Percentiles rank a stretch among this genome's conserved stretches.
Conservation (phyloP, 2,113 vertebrate genomes). For the Oostethus manadensis region DNA sequence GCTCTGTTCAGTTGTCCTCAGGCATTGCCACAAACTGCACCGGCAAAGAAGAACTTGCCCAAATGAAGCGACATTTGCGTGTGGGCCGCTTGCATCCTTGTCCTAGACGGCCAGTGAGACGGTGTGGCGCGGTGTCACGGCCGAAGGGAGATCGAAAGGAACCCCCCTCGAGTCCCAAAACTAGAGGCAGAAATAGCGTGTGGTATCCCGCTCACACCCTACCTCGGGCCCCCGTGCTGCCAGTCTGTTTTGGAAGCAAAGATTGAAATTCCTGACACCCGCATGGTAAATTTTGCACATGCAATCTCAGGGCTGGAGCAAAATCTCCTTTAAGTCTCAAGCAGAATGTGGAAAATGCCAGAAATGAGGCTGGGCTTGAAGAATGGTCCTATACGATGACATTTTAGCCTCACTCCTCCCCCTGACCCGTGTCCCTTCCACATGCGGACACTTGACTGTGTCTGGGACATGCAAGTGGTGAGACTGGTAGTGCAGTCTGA, state of each 20-base stretch:
- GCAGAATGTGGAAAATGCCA: slow-evolving; percentile 58
- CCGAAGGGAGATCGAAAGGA: slow-evolving; percentile 6
- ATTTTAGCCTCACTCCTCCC: slow-evolving; percentile 39
- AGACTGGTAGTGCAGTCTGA: slow-evolving; percentile 6
- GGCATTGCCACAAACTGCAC: slow-evolving; percentile 54
- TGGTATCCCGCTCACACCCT: slow-evolving; percentile 34
- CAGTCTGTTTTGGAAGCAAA: slow-evolving; percentile 80
- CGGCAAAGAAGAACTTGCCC: slow-evolving; percentile 41
- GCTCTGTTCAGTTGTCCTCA: slow-evolving; percentile 47
- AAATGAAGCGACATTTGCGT: slow-evolving; percentile 28
- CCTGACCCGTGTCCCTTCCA: slow-evolving; percentile 31
- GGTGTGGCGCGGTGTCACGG: background rate
- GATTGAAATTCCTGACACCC: slow-evolving; percentile 90
- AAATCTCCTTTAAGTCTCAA: slow-evolving; percentile 41
- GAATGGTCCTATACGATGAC: slow-evolving; percentile 44
- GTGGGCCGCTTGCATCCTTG: slow-evolving; percentile 50
- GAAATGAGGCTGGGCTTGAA: slow-evolving; percentile 34
- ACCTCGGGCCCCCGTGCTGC: slow-evolving; percentile 42
- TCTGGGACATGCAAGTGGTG: background rate
- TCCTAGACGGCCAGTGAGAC: background rate
- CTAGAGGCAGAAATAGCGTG: slow-evolving; percentile 17
- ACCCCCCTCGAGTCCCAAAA: slow-evolving; percentile 7
- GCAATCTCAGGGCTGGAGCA: slow-evolving; percentile 44
- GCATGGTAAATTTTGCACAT: slow-evolving; percentile 81
- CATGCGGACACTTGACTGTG: slow-evolving; percentile 10